Percentiles rank a stretch among this genome's conserved stretches.
phyloP scores from a whole-genome alignment of 2,888 invertebrate genomes.

The Rotaria socialis region DNA sequence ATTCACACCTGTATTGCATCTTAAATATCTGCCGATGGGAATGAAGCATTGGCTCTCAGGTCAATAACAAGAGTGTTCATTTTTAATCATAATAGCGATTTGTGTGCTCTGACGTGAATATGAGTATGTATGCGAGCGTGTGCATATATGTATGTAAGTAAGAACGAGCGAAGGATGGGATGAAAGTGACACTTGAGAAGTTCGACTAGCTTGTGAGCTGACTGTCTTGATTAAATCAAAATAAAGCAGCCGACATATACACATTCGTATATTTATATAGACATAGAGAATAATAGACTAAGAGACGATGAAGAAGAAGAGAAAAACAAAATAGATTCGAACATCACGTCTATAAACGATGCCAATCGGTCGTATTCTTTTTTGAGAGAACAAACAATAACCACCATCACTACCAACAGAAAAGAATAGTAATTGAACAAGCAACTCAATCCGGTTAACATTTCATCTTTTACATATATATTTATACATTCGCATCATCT shows the following conservation, averaged over 20 bases:
- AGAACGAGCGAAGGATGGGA: background rate
- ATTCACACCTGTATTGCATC: conserved; percentile 1
- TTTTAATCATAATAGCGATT: conserved; percentile 11
- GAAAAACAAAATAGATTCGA: background rate
- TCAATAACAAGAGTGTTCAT: conserved; percentile 20
- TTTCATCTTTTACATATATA: background rate
- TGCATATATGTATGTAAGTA: conserved; percentile 5
- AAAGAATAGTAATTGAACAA: conserved; percentile 7
- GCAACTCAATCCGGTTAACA: conserved; percentile 8
- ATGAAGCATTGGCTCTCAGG: background rate
- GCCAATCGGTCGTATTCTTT: background rate
- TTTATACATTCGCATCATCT: background rate
- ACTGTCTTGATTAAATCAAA: conserved; percentile 29
- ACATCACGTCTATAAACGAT: conserved; percentile 13
- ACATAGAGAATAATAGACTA: background rate
- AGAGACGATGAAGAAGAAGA: background rate
- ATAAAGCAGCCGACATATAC: background rate
- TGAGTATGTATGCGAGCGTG: conserved; percentile 7
- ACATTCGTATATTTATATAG: background rate
- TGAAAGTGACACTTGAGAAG: conserved; percentile 29
- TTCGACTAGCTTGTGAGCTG: conserved; percentile 7
- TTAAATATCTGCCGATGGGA: conserved; percentile 23
- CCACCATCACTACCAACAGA: no score
- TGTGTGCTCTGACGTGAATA: conserved; percentile 18
- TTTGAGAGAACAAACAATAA: background rate